Evolutionary conservation across 2,797 vertebrate species (phyloP).

Genomic region (Prionace glauca): DNA sequence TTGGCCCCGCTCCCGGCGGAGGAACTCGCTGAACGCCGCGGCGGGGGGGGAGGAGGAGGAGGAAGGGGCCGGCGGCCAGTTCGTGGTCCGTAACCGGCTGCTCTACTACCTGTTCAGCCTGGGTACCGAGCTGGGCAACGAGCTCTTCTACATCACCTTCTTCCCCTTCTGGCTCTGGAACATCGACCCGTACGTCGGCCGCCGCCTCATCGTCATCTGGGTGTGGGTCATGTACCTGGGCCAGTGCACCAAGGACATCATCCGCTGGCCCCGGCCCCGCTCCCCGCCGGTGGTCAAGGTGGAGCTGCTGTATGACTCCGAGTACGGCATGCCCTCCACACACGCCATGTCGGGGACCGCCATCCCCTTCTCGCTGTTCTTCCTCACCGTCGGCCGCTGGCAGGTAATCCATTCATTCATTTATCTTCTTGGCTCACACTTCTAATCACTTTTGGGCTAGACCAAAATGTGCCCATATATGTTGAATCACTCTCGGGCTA

Average conservation of each 20-base stretch:
- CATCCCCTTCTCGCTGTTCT: constrained; percentile 79
- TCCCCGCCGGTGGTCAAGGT: constrained; percentile 91
- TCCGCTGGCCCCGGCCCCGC: constrained; percentile 82
- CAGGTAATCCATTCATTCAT: constrained; percentile 62
- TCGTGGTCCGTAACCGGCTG: constrained; percentile 68
- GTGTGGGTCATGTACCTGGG: constrained; percentile 96
- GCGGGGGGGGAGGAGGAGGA: constrained; percentile 42
- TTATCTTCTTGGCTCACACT: no score
- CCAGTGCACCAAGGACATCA: constrained; percentile 90
- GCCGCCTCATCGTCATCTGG: constrained; percentile 82
- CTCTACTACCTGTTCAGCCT: constrained; percentile 82
- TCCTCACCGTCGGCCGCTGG: constrained; percentile 81
- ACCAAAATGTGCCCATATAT: no score
- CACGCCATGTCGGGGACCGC: constrained; percentile 96
- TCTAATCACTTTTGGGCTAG: no score
- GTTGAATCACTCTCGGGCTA: no score
- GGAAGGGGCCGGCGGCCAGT: constrained; percentile 61
- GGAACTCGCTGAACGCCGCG: constrained; percentile 79
- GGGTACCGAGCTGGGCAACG: constrained; percentile 91
- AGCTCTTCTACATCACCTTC: constrained; percentile 87
- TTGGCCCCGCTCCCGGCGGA: constrained; percentile 55
- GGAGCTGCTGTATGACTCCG: constrained; percentile 94
- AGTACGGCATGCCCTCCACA: constrained; percentile 98
- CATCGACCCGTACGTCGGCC: constrained; percentile 75
- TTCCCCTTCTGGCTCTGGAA: constrained; percentile 93